These are phyloP conservation scores for Xestia c-nigrum DNA, from an alignment of 2,888 invertebrate species.

Conservation along the genomic window DNA sequence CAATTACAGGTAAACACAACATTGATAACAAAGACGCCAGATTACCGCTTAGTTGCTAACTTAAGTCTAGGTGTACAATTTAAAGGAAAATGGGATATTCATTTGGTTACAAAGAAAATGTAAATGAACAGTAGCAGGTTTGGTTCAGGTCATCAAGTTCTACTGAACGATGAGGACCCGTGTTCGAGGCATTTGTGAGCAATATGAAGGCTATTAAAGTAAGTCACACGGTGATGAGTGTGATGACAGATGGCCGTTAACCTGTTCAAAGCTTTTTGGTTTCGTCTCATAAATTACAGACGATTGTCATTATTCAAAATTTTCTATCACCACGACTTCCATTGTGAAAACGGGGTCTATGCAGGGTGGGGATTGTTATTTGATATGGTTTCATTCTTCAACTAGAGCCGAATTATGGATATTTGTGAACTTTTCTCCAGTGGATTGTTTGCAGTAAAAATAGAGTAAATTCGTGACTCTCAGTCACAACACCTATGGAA, in stretches of 20 bases:
- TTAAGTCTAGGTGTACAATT: no score
- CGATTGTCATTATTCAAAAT: neutral
- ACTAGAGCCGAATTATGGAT: neutral
- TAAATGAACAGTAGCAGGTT: no score
- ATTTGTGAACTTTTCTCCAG: neutral
- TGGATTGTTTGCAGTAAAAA: no score
- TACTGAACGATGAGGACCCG: slow-evolving; percentile 95
- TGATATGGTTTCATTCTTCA: neutral
- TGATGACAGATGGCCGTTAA: neutral
- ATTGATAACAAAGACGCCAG: no score
- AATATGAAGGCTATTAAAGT: slow-evolving; percentile 94
- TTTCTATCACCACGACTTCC: neutral
- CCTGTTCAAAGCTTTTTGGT: no score
- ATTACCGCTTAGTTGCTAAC: no score
- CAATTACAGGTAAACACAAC: no score
- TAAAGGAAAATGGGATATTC: no score
- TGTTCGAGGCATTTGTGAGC: slow-evolving; percentile 94
- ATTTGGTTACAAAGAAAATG: no score
- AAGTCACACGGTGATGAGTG: slow-evolving; percentile 9
- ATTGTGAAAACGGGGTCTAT: no score
- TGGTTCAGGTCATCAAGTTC: slow-evolving; percentile 92
- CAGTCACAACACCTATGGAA: neutral
- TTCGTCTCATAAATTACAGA: neutral
- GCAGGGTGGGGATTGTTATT: neutral
- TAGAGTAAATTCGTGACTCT: no score